These are phyloP conservation scores for Automeris io DNA, from an alignment of 2,888 invertebrate species.

Conservation along the genomic window DNA sequence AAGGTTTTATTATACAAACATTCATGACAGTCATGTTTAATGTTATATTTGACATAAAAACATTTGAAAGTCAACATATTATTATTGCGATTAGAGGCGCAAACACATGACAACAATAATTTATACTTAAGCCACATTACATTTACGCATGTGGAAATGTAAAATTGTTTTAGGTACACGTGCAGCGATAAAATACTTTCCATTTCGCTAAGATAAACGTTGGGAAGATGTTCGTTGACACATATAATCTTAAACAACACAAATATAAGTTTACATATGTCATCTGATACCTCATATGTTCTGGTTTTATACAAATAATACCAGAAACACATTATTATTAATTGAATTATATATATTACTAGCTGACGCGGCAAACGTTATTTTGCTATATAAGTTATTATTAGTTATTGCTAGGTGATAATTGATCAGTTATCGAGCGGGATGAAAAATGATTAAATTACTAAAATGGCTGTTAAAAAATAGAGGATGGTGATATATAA, in stretches of 20 bases:
- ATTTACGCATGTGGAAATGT: conserved; percentile 23
- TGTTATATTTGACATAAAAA: too few relatives aligned
- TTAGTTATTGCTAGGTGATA: too few relatives aligned
- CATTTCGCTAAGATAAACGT: conserved; percentile 55
- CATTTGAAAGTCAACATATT: background rate
- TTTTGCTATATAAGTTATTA: too few relatives aligned
- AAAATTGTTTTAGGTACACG: conserved; percentile 35
- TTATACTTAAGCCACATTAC: conserved; percentile 19
- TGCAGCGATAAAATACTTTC: conserved; percentile 35
- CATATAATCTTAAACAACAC: conserved; percentile 57
- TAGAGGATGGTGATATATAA: too few relatives aligned
- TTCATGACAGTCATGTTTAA: too few relatives aligned
- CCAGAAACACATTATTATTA: background rate
- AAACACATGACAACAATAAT: conserved; percentile 11
- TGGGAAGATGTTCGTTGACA: conserved; percentile 49
- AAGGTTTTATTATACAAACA: too few relatives aligned
- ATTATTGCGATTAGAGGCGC: conserved; percentile 4
- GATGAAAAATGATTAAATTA: too few relatives aligned
- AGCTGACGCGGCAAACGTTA: too few relatives aligned
- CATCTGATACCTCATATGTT: conserved; percentile 37
- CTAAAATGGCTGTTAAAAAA: too few relatives aligned
- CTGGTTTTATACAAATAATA: conserved; percentile 5
- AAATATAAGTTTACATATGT: conserved; percentile 57
- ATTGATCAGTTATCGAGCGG: too few relatives aligned
- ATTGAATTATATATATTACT: background rate